These are phyloP conservation scores for Diploscapter pachys DNA, from an alignment of 1,140 invertebrate genomes.

Conservation along the genomic window DNA sequence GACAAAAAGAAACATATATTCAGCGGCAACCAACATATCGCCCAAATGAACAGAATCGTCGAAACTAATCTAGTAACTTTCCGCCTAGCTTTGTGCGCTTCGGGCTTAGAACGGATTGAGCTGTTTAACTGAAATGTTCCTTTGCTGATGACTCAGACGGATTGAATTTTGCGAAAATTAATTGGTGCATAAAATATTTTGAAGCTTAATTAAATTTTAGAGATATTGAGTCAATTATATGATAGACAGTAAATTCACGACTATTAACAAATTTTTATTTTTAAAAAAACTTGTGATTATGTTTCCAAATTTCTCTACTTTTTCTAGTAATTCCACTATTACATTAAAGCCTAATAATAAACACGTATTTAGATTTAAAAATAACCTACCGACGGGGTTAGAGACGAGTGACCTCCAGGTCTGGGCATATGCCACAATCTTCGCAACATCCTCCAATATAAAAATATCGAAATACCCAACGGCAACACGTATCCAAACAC, in stretches of 20 bases:
- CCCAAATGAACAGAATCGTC: conserved; percentile 88
- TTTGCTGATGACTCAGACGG: not conserved
- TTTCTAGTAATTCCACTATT: not conserved
- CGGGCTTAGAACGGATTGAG: conserved; percentile 70
- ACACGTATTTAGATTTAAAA: not conserved
- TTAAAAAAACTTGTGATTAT: not conserved
- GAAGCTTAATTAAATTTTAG: not conserved
- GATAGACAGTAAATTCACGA: not conserved
- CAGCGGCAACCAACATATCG: conserved; percentile 90
- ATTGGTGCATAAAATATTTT: not conserved
- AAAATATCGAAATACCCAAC: conserved; percentile 74
- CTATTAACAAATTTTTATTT: not conserved
- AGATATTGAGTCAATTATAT: conserved; percentile 2
- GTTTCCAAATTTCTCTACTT: not conserved
- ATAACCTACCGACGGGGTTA: conserved; percentile 23
- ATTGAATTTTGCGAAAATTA: too few species aligned
- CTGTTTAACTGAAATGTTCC: conserved; percentile 60
- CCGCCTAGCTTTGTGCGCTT: conserved; percentile 77
- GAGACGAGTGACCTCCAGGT: conserved; percentile 26
- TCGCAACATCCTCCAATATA: conserved; percentile 85
- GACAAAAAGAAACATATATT: conserved; percentile 67
- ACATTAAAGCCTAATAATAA: not conserved
- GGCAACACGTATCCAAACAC: conserved; percentile 63
- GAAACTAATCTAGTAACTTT: conserved; percentile 88
- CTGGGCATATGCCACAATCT: conserved; percentile 72